These are phyloP conservation scores for Ceratina japonica DNA, from an alignment of 1,140 invertebrate genomes.

Conservation along the genomic window DNA sequence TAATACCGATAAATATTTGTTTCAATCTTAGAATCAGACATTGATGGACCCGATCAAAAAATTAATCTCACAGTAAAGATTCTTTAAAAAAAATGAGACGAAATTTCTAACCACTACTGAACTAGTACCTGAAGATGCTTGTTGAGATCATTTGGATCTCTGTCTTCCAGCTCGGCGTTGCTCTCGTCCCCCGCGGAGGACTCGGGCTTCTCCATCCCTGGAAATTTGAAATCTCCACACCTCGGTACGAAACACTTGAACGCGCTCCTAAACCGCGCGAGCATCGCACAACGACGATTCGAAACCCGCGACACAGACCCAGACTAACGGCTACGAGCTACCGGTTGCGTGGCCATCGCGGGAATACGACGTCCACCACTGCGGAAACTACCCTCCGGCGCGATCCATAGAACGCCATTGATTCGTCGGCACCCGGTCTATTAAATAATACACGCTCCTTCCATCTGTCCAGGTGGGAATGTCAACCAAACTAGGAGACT, in stretches of 20 bases:
- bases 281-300: slow-evolving; percentile 52
- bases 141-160: slow-evolving; percentile 85
- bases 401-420: slow-evolving; percentile 51
- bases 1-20: too few species aligned
- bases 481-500: slow-evolving; percentile 21
- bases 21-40: too few species aligned
- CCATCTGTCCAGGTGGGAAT: slow-evolving; percentile 7
- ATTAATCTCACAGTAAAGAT: too few species aligned
- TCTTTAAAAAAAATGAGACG: too few species aligned
- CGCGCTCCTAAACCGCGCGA: slow-evolving; percentile 58
- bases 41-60: too few species aligned
- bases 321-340: not conserved
- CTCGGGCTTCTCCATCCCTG: slow-evolving; percentile 74
- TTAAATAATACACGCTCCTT: slow-evolving; percentile 52
- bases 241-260: slow-evolving; percentile 57
- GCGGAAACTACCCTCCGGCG: not conserved
- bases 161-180: slow-evolving; percentile 82
- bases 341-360: slow-evolving; percentile 34
- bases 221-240: slow-evolving; percentile 64
- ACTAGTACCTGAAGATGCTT: slow-evolving; percentile 83
- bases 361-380: slow-evolving; percentile 7
- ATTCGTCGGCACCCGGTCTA: slow-evolving; percentile 2
- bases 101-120: too few species aligned
- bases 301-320: not conserved
- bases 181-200: slow-evolving; percentile 76